A percentile compares a stretch with the other conserved stretches of the same genome.
phyloP scores from a whole-genome alignment of 2,113 vertebrate genomes.

The Sinocyclocheilus anophthalmus region DNA sequence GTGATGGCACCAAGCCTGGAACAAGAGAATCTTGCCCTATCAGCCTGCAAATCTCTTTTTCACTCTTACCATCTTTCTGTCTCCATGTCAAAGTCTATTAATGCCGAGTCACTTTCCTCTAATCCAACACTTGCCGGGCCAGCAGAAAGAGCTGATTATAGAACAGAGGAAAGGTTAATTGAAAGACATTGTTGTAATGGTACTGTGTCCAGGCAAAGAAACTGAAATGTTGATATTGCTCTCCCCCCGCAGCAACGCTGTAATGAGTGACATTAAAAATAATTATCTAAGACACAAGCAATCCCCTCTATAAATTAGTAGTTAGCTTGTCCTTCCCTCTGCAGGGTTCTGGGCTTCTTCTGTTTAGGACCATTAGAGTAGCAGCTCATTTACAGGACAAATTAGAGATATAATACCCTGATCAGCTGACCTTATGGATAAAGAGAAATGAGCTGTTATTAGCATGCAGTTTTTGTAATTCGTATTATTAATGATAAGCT shows the following conservation, averaged over 20 bases:
- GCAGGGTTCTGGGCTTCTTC: constrained; percentile 26
- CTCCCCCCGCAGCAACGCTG: constrained; percentile 56
- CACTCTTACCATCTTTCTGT: constrained; percentile 22
- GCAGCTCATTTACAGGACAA: constrained; percentile 10
- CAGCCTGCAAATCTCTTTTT: not conserved
- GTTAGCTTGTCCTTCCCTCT: constrained; percentile 44
- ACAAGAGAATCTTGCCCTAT: constrained; percentile 1
- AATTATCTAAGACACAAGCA: constrained; percentile 71
- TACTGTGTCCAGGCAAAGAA: constrained; percentile 65
- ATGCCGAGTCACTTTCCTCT: constrained; percentile 54
- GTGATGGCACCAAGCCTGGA: not conserved
- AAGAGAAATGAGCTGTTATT: not conserved
- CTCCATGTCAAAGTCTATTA: constrained; percentile 53
- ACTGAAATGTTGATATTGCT: constrained; percentile 44
- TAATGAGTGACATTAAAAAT: constrained; percentile 75
- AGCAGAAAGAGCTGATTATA: constrained; percentile 57
- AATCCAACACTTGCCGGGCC: constrained; percentile 56
- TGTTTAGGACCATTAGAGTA: constrained; percentile 42
- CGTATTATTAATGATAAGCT: not conserved
- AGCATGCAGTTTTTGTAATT: not conserved
- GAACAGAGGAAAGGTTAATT: constrained; percentile 66
- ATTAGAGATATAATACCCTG: not conserved
- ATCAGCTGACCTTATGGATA: not conserved
- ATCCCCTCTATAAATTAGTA: constrained; percentile 65
- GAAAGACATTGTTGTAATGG: constrained; percentile 66